phyloP scores from a whole-genome alignment of 1,140 invertebrate species.

The Aphelenchoides besseyi region DNA sequence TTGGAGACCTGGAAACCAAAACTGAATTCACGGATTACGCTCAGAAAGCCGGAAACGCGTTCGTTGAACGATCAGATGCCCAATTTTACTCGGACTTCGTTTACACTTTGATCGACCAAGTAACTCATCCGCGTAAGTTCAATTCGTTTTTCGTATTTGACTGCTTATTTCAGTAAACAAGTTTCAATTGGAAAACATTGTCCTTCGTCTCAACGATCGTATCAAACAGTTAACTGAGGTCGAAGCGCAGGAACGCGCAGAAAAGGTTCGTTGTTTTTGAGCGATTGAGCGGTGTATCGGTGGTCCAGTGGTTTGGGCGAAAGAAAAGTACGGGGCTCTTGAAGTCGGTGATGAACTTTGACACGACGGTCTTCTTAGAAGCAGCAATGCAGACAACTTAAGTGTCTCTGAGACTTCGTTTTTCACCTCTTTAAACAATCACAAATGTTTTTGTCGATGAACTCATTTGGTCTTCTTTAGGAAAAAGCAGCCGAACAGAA shows the following conservation, averaged over 20 bases:
- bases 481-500: slow-evolving; percentile 18
- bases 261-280: slow-evolving; percentile 12
- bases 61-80: slow-evolving; percentile 19
- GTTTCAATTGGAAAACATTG: slow-evolving; percentile 35
- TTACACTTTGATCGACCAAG: slow-evolving; percentile 17
- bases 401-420: slow-evolving; percentile 9
- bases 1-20: slow-evolving; percentile 22
- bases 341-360: not conserved
- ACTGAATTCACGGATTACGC: slow-evolving; percentile 32
- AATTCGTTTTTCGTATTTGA: not conserved
- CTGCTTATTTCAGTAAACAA: slow-evolving; percentile 35
- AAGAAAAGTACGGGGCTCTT: too few species aligned
- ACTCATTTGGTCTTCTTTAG: slow-evolving; percentile 12
- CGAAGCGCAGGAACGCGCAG: slow-evolving; percentile 18
- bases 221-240: slow-evolving; percentile 17
- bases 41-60: slow-evolving; percentile 23
- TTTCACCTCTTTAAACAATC: not conserved
- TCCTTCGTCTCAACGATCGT: slow-evolving; percentile 7
- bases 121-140: slow-evolving; percentile 30
- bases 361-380: slow-evolving; percentile 19
- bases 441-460: not conserved
- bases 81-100: slow-evolving; percentile 26
- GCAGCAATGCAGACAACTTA: not conserved
- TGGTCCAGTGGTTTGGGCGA: slow-evolving; percentile 6
- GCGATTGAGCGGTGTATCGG: not conserved